Evolutionary conservation across 1,140 invertebrate species (phyloP).

Genomic region (Pantala flavescens): DNA sequence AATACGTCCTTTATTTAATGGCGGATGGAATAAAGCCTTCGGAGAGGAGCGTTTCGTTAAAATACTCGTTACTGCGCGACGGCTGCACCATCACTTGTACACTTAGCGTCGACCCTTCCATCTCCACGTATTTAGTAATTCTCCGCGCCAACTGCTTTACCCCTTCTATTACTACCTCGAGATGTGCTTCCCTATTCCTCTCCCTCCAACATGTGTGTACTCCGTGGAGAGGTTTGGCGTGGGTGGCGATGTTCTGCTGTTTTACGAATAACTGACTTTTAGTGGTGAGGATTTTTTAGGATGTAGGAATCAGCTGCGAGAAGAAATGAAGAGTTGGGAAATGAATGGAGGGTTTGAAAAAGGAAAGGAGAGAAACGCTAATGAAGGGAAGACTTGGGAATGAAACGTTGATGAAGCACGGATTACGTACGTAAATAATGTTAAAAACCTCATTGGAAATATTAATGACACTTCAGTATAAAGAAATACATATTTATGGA

Average conservation of each 20-base stretch:
- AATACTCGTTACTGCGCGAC: no score
- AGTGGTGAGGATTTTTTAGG: neutral
- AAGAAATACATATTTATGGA: no score
- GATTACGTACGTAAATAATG: no score
- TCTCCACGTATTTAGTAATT: neutral
- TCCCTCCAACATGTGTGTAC: neutral
- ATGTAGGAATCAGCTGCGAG: neutral
- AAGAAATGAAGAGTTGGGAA: neutral
- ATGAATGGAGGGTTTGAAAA: neutral
- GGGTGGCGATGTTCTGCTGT: neutral
- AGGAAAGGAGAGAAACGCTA: no score
- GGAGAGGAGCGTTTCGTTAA: no score
- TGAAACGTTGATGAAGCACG: no score
- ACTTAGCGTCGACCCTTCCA: neutral
- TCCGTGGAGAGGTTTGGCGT: neutral
- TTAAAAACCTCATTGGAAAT: no score
- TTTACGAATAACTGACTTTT: neutral
- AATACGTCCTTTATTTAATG: no score
- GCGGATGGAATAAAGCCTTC: no score
- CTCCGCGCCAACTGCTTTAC: neutral
- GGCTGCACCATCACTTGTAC: no score
- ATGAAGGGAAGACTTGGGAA: no score
- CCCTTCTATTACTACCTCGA: neutral
- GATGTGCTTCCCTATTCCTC: neutral
- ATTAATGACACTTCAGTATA: no score